Evolutionary conservation across 2,797 vertebrate genomes (phyloP).

Genomic region (Champsocephalus gunnari): DNA sequence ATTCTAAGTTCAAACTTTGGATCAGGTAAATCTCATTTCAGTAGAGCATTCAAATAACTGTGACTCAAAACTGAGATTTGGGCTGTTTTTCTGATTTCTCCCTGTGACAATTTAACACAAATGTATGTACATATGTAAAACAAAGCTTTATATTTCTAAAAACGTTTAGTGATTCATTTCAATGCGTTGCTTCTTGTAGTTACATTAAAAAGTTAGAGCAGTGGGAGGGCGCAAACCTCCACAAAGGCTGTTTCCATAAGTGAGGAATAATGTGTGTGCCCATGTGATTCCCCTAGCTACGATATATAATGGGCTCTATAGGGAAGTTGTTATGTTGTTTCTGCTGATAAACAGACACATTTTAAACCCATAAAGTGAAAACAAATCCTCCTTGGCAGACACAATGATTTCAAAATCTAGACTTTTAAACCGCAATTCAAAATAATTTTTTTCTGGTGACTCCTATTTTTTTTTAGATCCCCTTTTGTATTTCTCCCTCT

Average conservation of each 20-base stretch:
- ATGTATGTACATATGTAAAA: not conserved
- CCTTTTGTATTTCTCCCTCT: constrained; percentile 4
- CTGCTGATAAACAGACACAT: too few relatives aligned
- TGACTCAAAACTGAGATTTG: constrained; percentile 42
- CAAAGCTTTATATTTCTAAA: not conserved
- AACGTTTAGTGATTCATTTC: not conserved
- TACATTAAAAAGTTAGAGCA: too few relatives aligned
- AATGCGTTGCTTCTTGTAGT: too few relatives aligned
- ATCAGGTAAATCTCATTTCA: constrained; percentile 27
- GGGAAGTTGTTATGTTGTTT: too few relatives aligned
- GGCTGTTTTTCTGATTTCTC: constrained; percentile 10
- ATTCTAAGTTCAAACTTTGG: constrained; percentile 55
- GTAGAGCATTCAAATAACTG: constrained; percentile 41
- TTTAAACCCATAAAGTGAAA: too few relatives aligned
- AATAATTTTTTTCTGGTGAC: constrained; percentile 43
- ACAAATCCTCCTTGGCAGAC: too few relatives aligned
- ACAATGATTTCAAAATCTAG: not conserved
- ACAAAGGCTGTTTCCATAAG: too few relatives aligned
- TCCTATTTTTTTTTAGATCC: constrained; percentile 30
- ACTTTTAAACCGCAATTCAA: constrained; percentile 32
- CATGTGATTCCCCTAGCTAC: too few relatives aligned
- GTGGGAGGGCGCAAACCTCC: too few relatives aligned
- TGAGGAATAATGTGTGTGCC: too few relatives aligned
- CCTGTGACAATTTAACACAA: not conserved
- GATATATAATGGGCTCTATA: too few relatives aligned